A percentile compares a stretch with the other conserved stretches of the same genome.
phyloP scores from a whole-genome alignment of 2,113 vertebrate genomes.

The Psilopsiagon aurifrons region DNA sequence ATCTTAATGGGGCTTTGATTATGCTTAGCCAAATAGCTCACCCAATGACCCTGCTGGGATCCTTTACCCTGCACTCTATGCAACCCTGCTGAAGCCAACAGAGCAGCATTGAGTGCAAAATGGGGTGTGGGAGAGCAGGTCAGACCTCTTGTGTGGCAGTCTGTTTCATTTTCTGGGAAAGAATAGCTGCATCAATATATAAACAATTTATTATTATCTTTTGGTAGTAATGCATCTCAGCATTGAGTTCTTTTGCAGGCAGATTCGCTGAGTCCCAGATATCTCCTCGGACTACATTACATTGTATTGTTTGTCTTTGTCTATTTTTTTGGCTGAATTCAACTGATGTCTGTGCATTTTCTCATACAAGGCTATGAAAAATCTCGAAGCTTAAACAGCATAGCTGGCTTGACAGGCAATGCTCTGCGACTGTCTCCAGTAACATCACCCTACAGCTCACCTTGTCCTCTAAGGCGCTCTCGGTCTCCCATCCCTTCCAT shows the following conservation, averaged over 20 bases:
- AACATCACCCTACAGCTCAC: conserved; percentile 92
- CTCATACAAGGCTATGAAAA: conserved; percentile 94
- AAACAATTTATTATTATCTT: neutral
- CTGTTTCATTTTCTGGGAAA: conserved; percentile 33
- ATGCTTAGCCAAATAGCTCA: neutral
- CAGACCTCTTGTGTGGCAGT: neutral
- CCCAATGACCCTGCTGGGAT: neutral
- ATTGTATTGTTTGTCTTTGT: conserved; percentile 86
- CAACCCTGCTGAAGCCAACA: neutral
- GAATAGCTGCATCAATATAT: neutral
- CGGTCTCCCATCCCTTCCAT: conserved; percentile 95
- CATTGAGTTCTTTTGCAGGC: conserved; percentile 63
- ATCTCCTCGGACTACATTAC: conserved; percentile 72
- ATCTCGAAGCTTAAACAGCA: conserved; percentile 97
- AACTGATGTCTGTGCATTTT: conserved; percentile 88
- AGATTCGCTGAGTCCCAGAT: conserved; percentile 38
- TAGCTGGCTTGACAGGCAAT: conserved; percentile 90
- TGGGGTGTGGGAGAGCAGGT: neutral
- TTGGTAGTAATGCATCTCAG: conserved; percentile 42
- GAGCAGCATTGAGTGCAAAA: neutral
- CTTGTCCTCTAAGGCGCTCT: conserved; percentile 91
- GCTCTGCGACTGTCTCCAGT: conserved; percentile 92
- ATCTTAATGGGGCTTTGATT: neutral
- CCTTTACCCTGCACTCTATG: neutral
- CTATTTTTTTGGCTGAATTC: conserved; percentile 81